Conservation (phyloP, 2,113 vertebrate species). For the Falcunculus frontatus region DNA sequence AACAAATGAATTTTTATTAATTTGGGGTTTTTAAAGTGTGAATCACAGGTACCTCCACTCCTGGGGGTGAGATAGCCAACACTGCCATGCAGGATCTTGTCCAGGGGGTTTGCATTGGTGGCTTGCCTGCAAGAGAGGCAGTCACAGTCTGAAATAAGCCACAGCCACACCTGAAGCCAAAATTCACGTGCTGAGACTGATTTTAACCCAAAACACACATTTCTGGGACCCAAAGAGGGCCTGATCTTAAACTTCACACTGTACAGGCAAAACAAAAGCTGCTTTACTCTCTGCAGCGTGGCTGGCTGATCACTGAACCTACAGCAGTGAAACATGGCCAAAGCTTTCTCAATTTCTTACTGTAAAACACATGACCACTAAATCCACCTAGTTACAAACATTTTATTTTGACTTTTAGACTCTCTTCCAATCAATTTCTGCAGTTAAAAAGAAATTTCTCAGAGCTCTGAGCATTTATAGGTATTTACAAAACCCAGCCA, state of each 20-base stretch:
- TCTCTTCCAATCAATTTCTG: not conserved
- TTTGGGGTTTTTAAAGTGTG: not conserved
- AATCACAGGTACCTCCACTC: conserved; percentile 80
- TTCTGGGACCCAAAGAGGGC: not conserved
- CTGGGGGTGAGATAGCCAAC: conserved; percentile 91
- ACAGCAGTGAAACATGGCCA: not conserved
- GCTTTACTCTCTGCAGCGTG: not conserved
- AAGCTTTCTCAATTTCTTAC: not conserved
- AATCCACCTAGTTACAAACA: not conserved
- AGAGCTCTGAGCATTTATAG: not conserved
- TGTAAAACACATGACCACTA: not conserved
- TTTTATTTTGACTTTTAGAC: not conserved
- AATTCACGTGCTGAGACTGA: not conserved
- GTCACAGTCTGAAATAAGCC: not conserved
- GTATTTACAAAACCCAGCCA: not conserved
- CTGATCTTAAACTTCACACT: not conserved
- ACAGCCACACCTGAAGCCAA: not conserved
- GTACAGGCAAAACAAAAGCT: not conserved
- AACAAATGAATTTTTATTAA: not conserved
- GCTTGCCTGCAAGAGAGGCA: conserved; percentile 82
- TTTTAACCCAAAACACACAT: not conserved
- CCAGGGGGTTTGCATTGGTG: conserved; percentile 88
- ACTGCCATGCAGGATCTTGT: conserved; percentile 92
- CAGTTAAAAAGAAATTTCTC: not conserved
- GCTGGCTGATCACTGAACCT: not conserved